phyloP scores from a whole-genome alignment of 1,140 invertebrate species.

The Cydia fagiglandana region DNA sequence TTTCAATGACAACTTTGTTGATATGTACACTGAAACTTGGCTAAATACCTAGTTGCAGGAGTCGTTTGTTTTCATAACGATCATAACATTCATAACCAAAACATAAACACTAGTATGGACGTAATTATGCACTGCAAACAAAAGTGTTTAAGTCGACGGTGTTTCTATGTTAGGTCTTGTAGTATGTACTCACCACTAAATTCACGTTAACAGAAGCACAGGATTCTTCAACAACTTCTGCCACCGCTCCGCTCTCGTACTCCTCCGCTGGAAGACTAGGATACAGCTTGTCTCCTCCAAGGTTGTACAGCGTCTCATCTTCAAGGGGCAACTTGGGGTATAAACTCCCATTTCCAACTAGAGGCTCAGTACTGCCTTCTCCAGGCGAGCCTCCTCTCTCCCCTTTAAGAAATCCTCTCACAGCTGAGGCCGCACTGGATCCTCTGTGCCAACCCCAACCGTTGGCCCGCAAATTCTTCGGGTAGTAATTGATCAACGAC shows the following conservation, averaged over 20 bases:
- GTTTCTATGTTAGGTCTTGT: too few species aligned
- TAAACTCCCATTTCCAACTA: conserved; percentile 57
- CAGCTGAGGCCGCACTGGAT: conserved; percentile 53
- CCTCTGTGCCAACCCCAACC: conserved; percentile 71
- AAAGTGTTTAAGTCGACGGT: too few species aligned
- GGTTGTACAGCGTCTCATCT: conserved; percentile 58
- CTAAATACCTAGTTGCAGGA: not conserved
- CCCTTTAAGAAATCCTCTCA: conserved; percentile 58
- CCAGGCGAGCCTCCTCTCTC: conserved; percentile 56
- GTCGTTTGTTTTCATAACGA: not conserved
- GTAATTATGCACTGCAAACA: too few species aligned
- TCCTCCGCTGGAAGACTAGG: conserved; percentile 70
- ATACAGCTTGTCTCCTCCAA: conserved; percentile 59
- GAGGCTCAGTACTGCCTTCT: conserved; percentile 38
- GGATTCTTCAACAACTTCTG: conserved; percentile 70
- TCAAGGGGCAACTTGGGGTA: conserved; percentile 65
- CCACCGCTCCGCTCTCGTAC: conserved; percentile 68
- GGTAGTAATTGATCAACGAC: conserved; percentile 55
- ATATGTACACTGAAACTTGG: not conserved
- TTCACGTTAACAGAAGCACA: conserved; percentile 70
- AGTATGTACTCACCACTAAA: conserved; percentile 61
- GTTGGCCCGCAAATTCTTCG: conserved; percentile 71
- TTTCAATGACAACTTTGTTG: not conserved
- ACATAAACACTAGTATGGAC: not conserved
- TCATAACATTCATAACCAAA: not conserved